Evolutionary conservation across 2,113 vertebrate genomes (phyloP).

Genomic region (Brachionichthys hirsutus): DNA sequence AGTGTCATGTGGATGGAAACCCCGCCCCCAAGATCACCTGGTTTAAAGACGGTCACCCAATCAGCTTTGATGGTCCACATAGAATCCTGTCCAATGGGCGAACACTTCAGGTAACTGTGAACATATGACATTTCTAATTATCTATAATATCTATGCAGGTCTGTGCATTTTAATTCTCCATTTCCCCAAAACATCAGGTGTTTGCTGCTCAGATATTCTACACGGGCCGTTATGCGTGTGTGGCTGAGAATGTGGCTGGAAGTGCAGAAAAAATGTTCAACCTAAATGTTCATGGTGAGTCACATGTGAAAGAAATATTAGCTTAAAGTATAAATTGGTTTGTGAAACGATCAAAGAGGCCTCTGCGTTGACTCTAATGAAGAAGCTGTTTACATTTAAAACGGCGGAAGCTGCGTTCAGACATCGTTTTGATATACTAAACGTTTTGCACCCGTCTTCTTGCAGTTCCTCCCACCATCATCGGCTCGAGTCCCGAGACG

Average conservation of each 20-base stretch:
- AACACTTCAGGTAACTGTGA: conserved; percentile 83
- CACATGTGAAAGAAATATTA: neutral
- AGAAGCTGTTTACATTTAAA: too few relatives aligned
- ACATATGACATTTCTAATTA: neutral
- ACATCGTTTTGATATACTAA: neutral
- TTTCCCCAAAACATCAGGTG: conserved; percentile 76
- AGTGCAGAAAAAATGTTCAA: conserved; percentile 91
- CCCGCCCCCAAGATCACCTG: conserved; percentile 86
- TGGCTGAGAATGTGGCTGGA: conserved; percentile 88
- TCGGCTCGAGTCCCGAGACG: conserved; percentile 84
- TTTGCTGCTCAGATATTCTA: conserved; percentile 83
- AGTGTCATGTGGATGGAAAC: conserved; percentile 84
- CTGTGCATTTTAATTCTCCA: neutral
- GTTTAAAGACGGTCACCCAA: conserved; percentile 84
- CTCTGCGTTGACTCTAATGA: too few relatives aligned
- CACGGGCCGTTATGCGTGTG: conserved; percentile 88
- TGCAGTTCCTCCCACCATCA: conserved; percentile 86
- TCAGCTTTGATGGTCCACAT: conserved; percentile 73
- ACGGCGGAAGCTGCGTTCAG: too few relatives aligned
- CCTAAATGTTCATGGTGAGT: conserved; percentile 91
- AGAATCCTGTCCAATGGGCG: conserved; percentile 81
- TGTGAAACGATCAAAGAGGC: too few relatives aligned
- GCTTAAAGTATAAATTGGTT: too few relatives aligned
- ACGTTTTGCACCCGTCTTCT: neutral
- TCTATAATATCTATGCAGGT: too few relatives aligned